Conservation (phyloP, 2,797 vertebrate genomes). For the Ptychobarbus kaznakovi region DNA sequence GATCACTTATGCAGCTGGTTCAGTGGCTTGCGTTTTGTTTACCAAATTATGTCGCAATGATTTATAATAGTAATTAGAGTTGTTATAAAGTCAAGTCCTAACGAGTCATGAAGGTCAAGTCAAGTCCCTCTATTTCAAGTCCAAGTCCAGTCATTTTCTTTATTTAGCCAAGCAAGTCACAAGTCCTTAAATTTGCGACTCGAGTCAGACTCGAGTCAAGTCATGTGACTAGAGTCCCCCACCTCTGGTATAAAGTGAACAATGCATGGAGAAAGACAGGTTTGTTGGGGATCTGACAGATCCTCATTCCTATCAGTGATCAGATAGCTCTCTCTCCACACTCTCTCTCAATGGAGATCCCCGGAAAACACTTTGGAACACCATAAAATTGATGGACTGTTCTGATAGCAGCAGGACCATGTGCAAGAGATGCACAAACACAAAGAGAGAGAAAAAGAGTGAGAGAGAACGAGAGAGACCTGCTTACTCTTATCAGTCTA, state of each 20-base stretch:
- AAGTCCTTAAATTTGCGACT: no score
- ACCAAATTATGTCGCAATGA: no score
- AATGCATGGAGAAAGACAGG: not conserved
- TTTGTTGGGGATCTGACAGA: not conserved
- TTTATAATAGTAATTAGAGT: no score
- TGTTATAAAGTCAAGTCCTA: no score
- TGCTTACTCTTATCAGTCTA: constrained; percentile 76
- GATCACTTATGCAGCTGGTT: no score
- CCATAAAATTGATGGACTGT: constrained; percentile 65
- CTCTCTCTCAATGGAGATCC: constrained; percentile 36
- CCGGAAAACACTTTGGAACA: constrained; percentile 34
- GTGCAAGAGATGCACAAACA: constrained; percentile 42
- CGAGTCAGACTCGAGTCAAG: no score
- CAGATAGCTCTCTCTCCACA: constrained; percentile 36
- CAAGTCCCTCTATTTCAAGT: no score
- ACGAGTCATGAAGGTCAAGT: no score
- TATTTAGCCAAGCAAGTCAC: no score
- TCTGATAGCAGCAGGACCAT: constrained; percentile 67
- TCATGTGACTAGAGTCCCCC: no score
- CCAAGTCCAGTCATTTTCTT: no score
- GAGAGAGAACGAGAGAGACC: constrained; percentile 59
- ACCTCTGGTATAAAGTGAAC: not conserved
- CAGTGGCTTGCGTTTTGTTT: no score
- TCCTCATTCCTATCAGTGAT: constrained; percentile 1
- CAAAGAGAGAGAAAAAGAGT: constrained; percentile 31